Conservation (phyloP, 2,113 vertebrate species). For the Elgaria multicarinata region DNA sequence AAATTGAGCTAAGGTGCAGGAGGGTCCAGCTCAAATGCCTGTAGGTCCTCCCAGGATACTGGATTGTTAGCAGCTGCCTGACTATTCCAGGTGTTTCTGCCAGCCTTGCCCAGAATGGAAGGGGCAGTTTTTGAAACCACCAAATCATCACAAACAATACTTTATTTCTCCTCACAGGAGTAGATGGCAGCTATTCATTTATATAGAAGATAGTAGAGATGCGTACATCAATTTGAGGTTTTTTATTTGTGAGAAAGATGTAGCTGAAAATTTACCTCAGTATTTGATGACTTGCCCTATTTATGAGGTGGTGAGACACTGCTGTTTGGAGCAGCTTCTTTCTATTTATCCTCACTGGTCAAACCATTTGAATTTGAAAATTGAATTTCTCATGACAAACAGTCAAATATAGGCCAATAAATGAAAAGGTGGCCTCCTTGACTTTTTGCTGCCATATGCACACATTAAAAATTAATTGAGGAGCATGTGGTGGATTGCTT, state of each 20-base stretch:
- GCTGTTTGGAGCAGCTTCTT: neutral
- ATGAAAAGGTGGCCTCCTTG: neutral
- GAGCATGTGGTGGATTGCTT: neutral
- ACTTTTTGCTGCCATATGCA: neutral
- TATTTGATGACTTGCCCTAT: neutral
- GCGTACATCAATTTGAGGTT: neutral
- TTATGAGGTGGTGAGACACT: neutral
- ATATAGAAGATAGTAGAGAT: neutral
- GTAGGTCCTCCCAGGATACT: neutral
- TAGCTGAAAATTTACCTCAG: neutral
- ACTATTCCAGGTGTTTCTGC: neutral
- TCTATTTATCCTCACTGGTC: neutral
- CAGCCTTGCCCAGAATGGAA: neutral
- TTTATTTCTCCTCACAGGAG: neutral
- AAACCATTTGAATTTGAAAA: neutral
- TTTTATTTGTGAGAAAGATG: neutral
- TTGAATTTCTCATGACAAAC: neutral
- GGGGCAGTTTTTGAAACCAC: neutral
- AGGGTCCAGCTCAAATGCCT: neutral
- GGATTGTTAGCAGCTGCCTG: neutral
- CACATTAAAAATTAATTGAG: neutral
- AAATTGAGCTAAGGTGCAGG: neutral
- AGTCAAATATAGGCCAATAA: neutral
- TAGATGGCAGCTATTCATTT: neutral
- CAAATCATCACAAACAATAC: neutral